These are phyloP conservation scores for Pelosia muscerda DNA, from an alignment of 2,888 invertebrate species.

Conservation along the genomic window DNA sequence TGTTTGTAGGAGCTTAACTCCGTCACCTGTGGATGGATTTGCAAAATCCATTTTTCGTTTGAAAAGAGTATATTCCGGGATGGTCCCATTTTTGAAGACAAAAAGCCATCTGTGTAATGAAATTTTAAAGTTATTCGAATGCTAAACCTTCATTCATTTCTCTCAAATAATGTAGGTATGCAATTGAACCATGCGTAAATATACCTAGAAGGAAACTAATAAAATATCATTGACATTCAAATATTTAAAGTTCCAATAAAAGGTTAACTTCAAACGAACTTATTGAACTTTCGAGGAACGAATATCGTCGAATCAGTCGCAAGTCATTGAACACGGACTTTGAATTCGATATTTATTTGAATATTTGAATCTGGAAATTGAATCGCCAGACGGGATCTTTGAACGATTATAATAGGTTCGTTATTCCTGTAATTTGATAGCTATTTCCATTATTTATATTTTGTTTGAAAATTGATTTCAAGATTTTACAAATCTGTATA, in stretches of 20 bases:
- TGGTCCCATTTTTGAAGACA: too few species aligned
- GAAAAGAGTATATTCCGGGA: too few species aligned
- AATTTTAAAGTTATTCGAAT: too few species aligned
- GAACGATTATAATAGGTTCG: not conserved
- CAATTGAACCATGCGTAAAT: not conserved
- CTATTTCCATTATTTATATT: too few species aligned
- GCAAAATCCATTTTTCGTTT: too few species aligned
- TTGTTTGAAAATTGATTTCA: too few species aligned
- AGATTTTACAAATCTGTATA: too few species aligned
- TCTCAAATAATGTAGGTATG: not conserved
- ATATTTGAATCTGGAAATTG: constrained; percentile 29
- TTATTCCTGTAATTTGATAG: too few species aligned
- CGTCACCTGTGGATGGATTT: too few species aligned
- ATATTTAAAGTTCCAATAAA: constrained; percentile 18
- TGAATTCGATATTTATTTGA: constrained; percentile 15
- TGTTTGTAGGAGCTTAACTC: too few species aligned
- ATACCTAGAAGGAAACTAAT: not conserved
- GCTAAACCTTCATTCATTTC: not conserved
- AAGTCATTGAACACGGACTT: constrained; percentile 33
- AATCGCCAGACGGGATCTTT: not conserved
- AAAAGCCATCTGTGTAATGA: too few species aligned
- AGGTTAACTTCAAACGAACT: constrained; percentile 16
- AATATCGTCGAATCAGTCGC: constrained; percentile 23
- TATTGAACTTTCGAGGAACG: constrained; percentile 12
- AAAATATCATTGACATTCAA: not conserved